phyloP scores from a whole-genome alignment of 1,140 invertebrate genomes.

The Drosophila sproati region DNA sequence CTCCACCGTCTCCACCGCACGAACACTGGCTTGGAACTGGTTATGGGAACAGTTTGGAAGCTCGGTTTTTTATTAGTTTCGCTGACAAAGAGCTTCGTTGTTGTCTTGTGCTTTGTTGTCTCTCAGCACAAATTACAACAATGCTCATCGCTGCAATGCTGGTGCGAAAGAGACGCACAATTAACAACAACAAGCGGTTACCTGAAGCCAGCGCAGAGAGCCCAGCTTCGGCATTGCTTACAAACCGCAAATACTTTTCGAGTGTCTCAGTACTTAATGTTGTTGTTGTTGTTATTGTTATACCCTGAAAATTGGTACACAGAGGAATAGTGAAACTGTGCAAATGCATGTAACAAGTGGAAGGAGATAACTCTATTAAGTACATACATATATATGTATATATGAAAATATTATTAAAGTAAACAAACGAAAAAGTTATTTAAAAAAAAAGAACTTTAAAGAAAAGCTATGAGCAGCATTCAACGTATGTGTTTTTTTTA shows the following conservation, averaged over 20 bases:
- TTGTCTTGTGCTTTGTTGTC: constrained; percentile 34
- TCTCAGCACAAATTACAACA: constrained; percentile 64
- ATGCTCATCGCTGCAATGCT: constrained; percentile 14
- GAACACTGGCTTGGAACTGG: constrained; percentile 66
- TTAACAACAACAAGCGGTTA: background rate
- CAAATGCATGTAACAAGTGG: background rate
- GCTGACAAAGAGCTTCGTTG: constrained; percentile 78
- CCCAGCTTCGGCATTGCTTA: constrained; percentile 40
- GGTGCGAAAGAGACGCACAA: constrained; percentile 40
- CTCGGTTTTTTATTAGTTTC: constrained; percentile 82
- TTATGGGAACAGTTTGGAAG: constrained; percentile 73
- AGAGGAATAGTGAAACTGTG: background rate
- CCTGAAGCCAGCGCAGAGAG: constrained; percentile 10
- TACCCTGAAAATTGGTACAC: background rate
- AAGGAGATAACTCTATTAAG: background rate
- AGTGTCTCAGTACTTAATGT: constrained; percentile 46
- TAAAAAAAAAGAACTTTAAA: too few species aligned
- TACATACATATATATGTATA: background rate
- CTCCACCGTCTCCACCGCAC: constrained; percentile 56
- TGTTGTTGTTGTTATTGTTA: constrained; percentile 33
- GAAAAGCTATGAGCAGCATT: background rate
- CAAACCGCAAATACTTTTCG: constrained; percentile 73
- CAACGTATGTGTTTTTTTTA: background rate
- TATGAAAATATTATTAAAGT: background rate
- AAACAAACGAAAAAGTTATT: too few species aligned